Base-by-base conservation (phyloP, 2,888 invertebrate species). In the Chloromyia formosa region DNA sequence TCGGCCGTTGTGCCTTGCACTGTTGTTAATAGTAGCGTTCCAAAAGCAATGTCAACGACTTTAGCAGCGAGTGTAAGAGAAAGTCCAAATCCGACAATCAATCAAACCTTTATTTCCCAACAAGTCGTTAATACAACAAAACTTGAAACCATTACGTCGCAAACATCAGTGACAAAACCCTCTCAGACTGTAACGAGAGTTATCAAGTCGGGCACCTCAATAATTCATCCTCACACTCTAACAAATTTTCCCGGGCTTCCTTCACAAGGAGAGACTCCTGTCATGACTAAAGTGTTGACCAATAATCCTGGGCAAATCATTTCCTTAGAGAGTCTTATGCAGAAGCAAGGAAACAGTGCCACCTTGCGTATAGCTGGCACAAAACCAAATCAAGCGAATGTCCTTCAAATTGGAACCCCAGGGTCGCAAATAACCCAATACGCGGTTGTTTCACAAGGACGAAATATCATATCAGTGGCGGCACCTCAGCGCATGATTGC, bases 251-350 rank as follows among this genome's bases (percentile, higher is more conserved):
- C 75, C 9, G 78, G 78, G 7, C 61, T 78, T 3, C 72, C 78
- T 23, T 75, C 79, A 7, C 78, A 78, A 62, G 27, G 76, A 1
- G 76, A 74, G 22, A 79, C 78, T 42, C 90, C 90, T 2, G 89
- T 92, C 35, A 88, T 93, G 53, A 92, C 93, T 0, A 92, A 93
- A 83, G 88, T 93, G 18, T 85, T 93, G 23, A 92, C 93, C 5
- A 92, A 91, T 82, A 89, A 92, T 60, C 89, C 82, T 1, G 83
- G 83, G 0, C 84, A 86, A 71, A 83, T 85, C 42, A 82, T 86
- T 22, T 83, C 85, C 0, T 74, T 85, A 2, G 86, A 85, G 75
- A 82, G 81, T 76, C 77, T 85, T 35, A 76, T 83, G 18, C 83
- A 84, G 73, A 83, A 84, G 69, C 81, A 78, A 78, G 78, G 80